These are phyloP conservation scores for Achroia grisella DNA, from an alignment of 1,140 invertebrate species.

Conservation along the genomic window DNA sequence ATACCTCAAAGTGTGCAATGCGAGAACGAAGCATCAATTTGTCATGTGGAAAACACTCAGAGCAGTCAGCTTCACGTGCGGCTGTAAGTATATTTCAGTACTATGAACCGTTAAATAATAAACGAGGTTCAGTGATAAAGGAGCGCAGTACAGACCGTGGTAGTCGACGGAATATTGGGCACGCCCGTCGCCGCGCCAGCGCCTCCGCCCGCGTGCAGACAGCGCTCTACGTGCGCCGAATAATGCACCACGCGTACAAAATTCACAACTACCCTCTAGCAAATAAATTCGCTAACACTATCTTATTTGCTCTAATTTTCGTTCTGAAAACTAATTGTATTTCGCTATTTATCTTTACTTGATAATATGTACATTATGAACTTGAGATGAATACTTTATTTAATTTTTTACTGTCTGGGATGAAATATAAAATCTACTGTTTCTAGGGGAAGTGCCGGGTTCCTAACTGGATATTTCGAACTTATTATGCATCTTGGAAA, in stretches of 20 bases:
- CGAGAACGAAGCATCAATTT: neutral
- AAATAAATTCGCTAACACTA: slow-evolving; percentile 58
- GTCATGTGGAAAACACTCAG: slow-evolving; percentile 1
- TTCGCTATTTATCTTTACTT: slow-evolving; percentile 19
- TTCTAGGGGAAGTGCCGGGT: slow-evolving; percentile 9
- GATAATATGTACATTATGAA: neutral
- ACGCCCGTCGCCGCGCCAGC: slow-evolving; percentile 22
- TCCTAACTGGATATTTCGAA: slow-evolving; percentile 26
- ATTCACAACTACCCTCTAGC: slow-evolving; percentile 65
- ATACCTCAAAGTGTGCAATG: no score
- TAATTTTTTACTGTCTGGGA: slow-evolving; percentile 8
- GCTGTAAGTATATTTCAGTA: slow-evolving; percentile 46
- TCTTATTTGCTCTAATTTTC: slow-evolving; percentile 65
- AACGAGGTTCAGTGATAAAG: slow-evolving; percentile 61
- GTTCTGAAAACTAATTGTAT: slow-evolving; percentile 18
- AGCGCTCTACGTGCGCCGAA: slow-evolving; percentile 65
- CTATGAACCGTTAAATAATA: slow-evolving; percentile 59
- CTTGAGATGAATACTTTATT: neutral
- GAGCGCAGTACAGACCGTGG: slow-evolving; percentile 37
- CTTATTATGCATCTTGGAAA: slow-evolving; percentile 53
- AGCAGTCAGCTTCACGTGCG: slow-evolving; percentile 36
- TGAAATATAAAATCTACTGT: slow-evolving; percentile 8
- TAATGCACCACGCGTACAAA: slow-evolving; percentile 63
- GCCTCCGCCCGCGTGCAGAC: slow-evolving; percentile 49
- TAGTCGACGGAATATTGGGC: slow-evolving; percentile 32